phyloP scores from a whole-genome alignment of 2,888 invertebrate species.

The Ophion ventricosus region DNA sequence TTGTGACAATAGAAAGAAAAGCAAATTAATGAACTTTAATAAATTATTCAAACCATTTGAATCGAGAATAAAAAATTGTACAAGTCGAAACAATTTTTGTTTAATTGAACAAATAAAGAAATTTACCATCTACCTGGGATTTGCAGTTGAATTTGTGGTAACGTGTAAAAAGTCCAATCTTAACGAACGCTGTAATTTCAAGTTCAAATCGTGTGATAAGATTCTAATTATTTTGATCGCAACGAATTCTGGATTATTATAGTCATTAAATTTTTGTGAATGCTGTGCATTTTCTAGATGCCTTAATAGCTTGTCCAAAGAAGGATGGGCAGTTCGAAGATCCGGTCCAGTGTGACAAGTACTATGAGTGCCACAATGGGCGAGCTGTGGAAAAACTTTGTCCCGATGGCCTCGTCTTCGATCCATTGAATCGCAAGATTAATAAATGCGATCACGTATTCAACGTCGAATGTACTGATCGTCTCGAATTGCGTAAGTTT shows the following conservation, averaged over 20 bases:
- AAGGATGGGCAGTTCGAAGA: slow-evolving; percentile 94
- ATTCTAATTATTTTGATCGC: background rate
- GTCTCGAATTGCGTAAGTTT: slow-evolving; percentile 93
- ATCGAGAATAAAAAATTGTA: background rate
- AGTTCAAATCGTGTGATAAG: background rate
- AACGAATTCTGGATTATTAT: background rate
- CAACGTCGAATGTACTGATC: slow-evolving; percentile 95
- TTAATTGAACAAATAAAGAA: background rate
- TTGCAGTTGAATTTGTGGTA: background rate
- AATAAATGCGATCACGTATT: slow-evolving; percentile 97
- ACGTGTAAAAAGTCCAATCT: background rate
- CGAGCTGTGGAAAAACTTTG: slow-evolving; percentile 90
- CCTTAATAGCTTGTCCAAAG: slow-evolving; percentile 91
- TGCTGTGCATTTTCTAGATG: slow-evolving; percentile 73
- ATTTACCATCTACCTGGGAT: background rate
- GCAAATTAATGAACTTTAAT: background rate
- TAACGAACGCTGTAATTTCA: background rate
- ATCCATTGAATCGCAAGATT: slow-evolving; percentile 92
- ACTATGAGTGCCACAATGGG: slow-evolving; percentile 91
- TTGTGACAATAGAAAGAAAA: too few relatives aligned
- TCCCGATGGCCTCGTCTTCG: slow-evolving; percentile 95
- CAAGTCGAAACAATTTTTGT: too few relatives aligned
- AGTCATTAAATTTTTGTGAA: background rate
- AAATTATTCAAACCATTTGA: background rate
- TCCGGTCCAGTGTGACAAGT: slow-evolving; percentile 93